Base-by-base conservation (phyloP, 2,888 invertebrate species). In the Escarpia spicata region DNA sequence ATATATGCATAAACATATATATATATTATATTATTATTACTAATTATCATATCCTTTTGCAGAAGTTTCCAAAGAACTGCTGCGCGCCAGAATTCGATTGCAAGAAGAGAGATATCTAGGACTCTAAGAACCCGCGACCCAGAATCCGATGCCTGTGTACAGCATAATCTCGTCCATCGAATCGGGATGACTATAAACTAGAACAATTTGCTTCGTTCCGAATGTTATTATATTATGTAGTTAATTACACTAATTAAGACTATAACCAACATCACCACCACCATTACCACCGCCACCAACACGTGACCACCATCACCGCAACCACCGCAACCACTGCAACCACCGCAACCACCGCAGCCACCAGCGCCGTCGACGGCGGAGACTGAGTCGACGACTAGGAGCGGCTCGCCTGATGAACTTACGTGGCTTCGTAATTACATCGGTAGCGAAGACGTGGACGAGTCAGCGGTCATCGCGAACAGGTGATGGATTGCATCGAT, bases 351-450 rank as follows among this genome's bases (percentile, higher is more conserved):
- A 37, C 37, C 37, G 37, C 75, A 26, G 19, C 75, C 75, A 75
- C 1, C 75, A 15, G 12, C 0, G 37, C 19, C 60, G 60, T 15
- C 26, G 75, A 19, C 75, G 26, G n/a, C 2, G 75, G 4, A 15
- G 6, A 26, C 75, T 19, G 75, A 15, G 6, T 4, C 26, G 75
- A 6, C 75, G 75, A 6, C 75, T 75, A 19, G n/a, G 6, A 75
- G 26, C 19, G 19, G 75, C 75, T 19, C n/a, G 75, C 75, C 75
- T 75, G 75, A 75, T 75, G 75, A 75, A 75, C 75, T 75, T 75
- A 75, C 75, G 75, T 26, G 75, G 75, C 75, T 75, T 75, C 75
- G 75, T 75, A 75, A 75, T 75, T 75, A 26, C 75, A 75, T 75
- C 75, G 75, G 75, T 15, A 1, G 75, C 26, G 75, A 75, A 19